Conservation (phyloP, 2,888 invertebrate genomes). For the Julus scanicus region DNA sequence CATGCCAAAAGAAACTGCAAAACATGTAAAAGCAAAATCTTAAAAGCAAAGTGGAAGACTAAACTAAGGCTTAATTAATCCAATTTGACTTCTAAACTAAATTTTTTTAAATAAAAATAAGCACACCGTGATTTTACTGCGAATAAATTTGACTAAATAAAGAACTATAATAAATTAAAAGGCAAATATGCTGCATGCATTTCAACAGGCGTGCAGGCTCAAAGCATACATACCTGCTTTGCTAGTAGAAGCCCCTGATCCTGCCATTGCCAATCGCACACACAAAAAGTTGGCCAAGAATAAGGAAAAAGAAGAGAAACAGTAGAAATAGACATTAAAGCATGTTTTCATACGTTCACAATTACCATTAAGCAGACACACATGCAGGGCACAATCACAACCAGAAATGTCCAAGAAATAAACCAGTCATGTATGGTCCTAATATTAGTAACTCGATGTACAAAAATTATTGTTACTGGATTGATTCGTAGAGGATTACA, state of each 20-base stretch:
- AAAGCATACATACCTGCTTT: conserved; percentile 51
- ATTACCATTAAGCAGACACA: background rate
- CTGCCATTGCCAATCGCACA: conserved; percentile 51
- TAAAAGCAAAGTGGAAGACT: background rate
- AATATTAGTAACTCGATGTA: background rate
- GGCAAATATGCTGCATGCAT: conserved; percentile 1
- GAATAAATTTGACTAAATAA: background rate
- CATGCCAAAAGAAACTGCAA: conserved; percentile 21
- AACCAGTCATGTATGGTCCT: background rate
- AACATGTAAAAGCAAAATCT: background rate
- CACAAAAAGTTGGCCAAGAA: conserved; percentile 41
- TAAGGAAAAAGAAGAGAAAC: conserved; percentile 25
- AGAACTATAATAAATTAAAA: background rate
- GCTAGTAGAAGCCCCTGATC: conserved; percentile 51
- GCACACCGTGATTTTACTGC: background rate
- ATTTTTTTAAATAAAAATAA: background rate
- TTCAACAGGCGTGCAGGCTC: conserved; percentile 1
- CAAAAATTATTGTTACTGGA: background rate
- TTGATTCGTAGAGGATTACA: background rate
- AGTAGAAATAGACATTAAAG: conserved; percentile 7
- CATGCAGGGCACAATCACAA: background rate
- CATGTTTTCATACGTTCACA: background rate
- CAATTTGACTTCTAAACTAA: background rate
- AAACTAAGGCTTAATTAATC: background rate
- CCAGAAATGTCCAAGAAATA: background rate